Evolutionary conservation across 2,888 invertebrate genomes (phyloP).

Genomic region (Neoascia interrupta): DNA sequence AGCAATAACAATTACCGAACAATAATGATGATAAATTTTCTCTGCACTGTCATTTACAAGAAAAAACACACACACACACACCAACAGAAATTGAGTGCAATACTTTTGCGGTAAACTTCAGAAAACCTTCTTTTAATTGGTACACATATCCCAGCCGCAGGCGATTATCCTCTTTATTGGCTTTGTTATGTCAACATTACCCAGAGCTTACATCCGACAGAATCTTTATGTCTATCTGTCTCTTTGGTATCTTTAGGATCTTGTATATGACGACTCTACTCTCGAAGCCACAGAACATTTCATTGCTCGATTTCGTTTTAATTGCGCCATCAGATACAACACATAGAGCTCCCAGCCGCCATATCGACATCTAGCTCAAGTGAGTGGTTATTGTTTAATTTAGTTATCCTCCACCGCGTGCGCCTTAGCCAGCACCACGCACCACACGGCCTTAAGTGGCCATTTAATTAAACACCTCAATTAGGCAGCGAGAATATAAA

Average conservation of each 20-base stretch:
- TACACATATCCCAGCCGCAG: slow-evolving; percentile 47
- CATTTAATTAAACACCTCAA: slow-evolving; percentile 67
- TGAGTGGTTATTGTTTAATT: slow-evolving; percentile 65
- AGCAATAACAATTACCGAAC: slow-evolving; percentile 57
- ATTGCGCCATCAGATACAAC: slow-evolving; percentile 42
- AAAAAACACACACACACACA: no score
- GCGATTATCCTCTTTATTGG: slow-evolving; percentile 64
- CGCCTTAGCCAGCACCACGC: not conserved
- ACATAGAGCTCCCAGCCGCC: slow-evolving; percentile 3
- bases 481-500: slow-evolving; percentile 33
- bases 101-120: slow-evolving; percentile 65
- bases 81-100: slow-evolving; percentile 40
- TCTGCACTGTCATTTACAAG: no score
- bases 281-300: slow-evolving; percentile 13
- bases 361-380: slow-evolving; percentile 36
- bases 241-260: slow-evolving; percentile 18
- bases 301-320: slow-evolving; percentile 18
- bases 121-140: slow-evolving; percentile 66
- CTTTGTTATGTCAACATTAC: slow-evolving; percentile 66
- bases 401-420: slow-evolving; percentile 27
- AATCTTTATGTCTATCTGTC: slow-evolving; percentile 10
- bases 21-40: slow-evolving; percentile 58
- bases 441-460: slow-evolving; percentile 22
- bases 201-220: slow-evolving; percentile 20
- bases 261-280: slow-evolving; percentile 1